These are phyloP conservation scores for Microctonus aethiopoides DNA, from an alignment of 2,888 invertebrate species.

Conservation along the genomic window DNA sequence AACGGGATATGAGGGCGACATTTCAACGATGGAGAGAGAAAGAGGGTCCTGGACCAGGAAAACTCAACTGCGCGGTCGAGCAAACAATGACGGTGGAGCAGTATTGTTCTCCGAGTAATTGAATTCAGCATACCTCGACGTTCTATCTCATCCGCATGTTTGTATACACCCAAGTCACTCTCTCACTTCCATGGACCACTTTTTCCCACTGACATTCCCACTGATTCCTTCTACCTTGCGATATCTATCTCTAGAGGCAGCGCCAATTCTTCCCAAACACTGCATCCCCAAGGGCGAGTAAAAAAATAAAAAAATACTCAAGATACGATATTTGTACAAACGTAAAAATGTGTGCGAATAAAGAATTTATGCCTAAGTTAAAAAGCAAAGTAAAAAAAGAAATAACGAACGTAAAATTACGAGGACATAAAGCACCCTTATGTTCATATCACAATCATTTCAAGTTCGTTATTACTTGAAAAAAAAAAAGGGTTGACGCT, in stretches of 20 bases:
- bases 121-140: constrained; percentile 55
- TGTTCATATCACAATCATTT: constrained; percentile 20
- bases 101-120: constrained; percentile 66
- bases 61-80: constrained; percentile 61
- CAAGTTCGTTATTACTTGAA: constrained; percentile 26
- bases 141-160: constrained; percentile 39
- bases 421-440: neutral
- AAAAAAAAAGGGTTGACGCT: constrained; percentile 26
- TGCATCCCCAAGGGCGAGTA: neutral
- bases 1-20: constrained; percentile 46
- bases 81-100: constrained; percentile 63
- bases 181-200: constrained; percentile 28
- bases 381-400: no score
- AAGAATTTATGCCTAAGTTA: no score
- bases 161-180: constrained; percentile 34
- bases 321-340: no score
- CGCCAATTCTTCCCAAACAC: neutral
- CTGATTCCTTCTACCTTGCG: neutral
- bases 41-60: constrained; percentile 56
- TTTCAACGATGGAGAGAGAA: constrained; percentile 34
- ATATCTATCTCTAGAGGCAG: neutral
- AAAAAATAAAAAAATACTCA: neutral
- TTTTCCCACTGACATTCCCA: constrained; percentile 17
- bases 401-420: no score
- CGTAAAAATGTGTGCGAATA: no score